Evolutionary conservation across 2,888 invertebrate species (phyloP), one percentile per base, ranked within the genome.

Genomic region (Aethes cnicana): DNA sequence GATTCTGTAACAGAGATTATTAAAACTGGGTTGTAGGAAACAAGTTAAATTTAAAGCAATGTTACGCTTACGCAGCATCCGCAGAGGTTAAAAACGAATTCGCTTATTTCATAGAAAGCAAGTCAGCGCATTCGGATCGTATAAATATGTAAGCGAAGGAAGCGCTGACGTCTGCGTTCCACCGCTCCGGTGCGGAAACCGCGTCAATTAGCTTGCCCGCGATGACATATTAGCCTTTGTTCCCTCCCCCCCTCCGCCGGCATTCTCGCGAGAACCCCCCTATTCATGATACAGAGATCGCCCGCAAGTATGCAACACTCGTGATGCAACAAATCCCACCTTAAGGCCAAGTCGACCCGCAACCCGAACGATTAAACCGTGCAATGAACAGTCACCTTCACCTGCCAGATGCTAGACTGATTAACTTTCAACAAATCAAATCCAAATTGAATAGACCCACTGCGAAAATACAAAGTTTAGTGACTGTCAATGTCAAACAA

Each of bases 171-270:
- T 80, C 78, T 86, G 81, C 82, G 81, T 85, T 84, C 82, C 83
- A 76, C 82, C 75, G 81, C 80, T 77, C 76, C 75, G 78, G 75
- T 78, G 69, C 88, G 88, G 88, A 88, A 88, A 82, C 86, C 82
- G 80, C 86, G 88, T 88, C 88, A 88, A 88, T 89, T 89, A 88
- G 86, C 83, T 84, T 78, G 77, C 74, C 77, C 77, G 66, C 81
- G 80, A 86, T 88, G 88, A 88, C 88, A 87, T 87, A 89, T 89
- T 86, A 85, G 82, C 84, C 84, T 86, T 87, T 87, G 86, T 87
- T 84, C 82, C 71, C 67, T 65, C 62, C 62, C 66, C 63, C 59
- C 68, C 64, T 65, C 56, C 62, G 63, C 69, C 69, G 70, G 69
- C 72, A 77, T 80, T 77, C 72, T 76, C 74, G 70, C 73, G 76